A percentile compares a stretch with the other conserved stretches of the same genome.
phyloP scores from a whole-genome alignment of 92 coral and sea anemone genomes.

The Diadumene lineata region DNA sequence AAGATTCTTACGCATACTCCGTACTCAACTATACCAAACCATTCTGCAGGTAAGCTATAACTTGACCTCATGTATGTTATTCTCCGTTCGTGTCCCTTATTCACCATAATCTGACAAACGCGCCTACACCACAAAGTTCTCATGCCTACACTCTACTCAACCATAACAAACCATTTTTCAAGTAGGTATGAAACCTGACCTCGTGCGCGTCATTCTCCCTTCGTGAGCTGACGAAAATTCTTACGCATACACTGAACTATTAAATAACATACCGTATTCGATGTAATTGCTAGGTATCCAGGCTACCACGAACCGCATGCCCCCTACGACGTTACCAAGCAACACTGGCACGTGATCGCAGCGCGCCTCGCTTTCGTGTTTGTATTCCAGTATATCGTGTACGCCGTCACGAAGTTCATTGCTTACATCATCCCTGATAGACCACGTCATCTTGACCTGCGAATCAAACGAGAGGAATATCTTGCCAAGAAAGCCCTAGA shows the following conservation, averaged over 20 bases:
- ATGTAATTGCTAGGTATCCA: slow-evolving; percentile 53
- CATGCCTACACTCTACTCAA: no score
- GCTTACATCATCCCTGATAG: slow-evolving; percentile 94
- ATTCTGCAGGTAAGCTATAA: slow-evolving; percentile 60
- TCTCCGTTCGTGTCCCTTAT: no score
- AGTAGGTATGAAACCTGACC: no score
- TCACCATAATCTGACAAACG: no score
- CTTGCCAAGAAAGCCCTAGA: slow-evolving; percentile 80
- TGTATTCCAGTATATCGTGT: slow-evolving; percentile 95
- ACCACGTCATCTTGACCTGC: slow-evolving; percentile 76
- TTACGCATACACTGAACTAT: no score
- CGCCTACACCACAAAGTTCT: no score
- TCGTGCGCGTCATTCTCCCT: no score
- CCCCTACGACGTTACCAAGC: slow-evolving; percentile 79
- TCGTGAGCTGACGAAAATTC: no score
- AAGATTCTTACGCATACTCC: slow-evolving; percentile 38
- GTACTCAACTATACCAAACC: slow-evolving; percentile 65
- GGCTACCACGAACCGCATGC: slow-evolving; percentile 62
- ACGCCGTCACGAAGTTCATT: slow-evolving; percentile 81
- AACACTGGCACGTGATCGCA: slow-evolving; percentile 96
- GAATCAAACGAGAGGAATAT: slow-evolving; percentile 88
- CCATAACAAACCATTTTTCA: no score
- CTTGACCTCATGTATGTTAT: background rate
- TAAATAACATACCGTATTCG: no score
- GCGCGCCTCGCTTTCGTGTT: slow-evolving; percentile 90